Evolutionary conservation across 2,113 vertebrate species (phyloP).

Genomic region (Oenanthe melanoleuca): DNA sequence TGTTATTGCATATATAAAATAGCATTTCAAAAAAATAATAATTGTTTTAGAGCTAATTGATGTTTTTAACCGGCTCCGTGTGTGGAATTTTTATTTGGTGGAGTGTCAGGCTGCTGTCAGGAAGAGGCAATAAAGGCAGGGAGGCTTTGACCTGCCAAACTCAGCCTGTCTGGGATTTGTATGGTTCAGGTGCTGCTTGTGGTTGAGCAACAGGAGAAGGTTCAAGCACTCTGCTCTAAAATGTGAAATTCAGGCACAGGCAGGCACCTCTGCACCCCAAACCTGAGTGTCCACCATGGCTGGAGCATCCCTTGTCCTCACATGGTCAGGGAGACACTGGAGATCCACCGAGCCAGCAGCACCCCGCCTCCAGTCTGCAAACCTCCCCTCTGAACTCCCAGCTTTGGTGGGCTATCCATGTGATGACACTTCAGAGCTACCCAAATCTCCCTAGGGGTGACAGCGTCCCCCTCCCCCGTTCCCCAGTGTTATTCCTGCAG

Average conservation of each 20-base stretch:
- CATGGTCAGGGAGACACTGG: accelerated
- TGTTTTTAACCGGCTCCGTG: constrained; percentile 70
- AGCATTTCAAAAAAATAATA: constrained; percentile 82
- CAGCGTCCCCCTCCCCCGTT: not conserved
- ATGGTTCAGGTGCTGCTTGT: not conserved
- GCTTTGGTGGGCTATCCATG: accelerated
- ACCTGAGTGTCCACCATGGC: accelerated
- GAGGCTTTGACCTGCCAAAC: not conserved
- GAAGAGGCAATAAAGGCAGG: not conserved
- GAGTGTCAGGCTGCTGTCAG: constrained; percentile 36
- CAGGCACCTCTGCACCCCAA: not conserved
- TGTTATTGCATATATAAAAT: constrained; percentile 79
- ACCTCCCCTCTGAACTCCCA: not conserved
- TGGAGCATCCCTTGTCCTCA: not conserved
- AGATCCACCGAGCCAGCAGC: not conserved
- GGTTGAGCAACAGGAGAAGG: accelerated
- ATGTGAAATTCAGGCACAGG: not conserved
- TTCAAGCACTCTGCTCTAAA: not conserved
- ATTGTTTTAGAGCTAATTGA: constrained; percentile 82
- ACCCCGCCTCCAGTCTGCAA: not conserved
- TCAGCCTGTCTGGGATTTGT: not conserved
- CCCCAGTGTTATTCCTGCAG: not conserved
- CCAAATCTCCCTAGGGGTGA: not conserved
- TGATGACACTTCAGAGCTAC: not conserved
- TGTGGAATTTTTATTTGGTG: constrained; percentile 39